Conservation (phyloP, 1,140 invertebrate species). For the Laodelphax striatellus region DNA sequence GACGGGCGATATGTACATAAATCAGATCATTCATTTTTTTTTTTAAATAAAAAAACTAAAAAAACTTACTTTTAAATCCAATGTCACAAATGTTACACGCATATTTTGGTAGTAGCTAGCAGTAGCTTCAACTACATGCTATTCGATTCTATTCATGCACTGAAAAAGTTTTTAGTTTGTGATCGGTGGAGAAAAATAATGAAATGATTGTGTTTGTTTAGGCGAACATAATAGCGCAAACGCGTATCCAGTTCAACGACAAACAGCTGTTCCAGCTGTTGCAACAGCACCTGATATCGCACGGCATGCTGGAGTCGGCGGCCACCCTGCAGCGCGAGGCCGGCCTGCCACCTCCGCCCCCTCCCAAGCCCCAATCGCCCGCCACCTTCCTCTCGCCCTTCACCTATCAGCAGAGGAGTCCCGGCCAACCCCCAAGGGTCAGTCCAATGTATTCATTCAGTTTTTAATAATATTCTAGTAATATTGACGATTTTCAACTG, state of each 20-base stretch:
- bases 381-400: constrained; percentile 38
- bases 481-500: too few species aligned
- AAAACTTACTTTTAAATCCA: too few species aligned
- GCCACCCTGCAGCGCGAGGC: constrained; percentile 64
- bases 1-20: too few species aligned
- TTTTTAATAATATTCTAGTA: too few species aligned
- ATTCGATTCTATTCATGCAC: too few species aligned
- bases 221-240: constrained; percentile 92
- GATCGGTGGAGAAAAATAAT: too few species aligned
- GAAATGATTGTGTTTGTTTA: constrained; percentile 27
- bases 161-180: too few species aligned
- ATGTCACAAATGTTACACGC: too few species aligned
- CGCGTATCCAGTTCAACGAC: constrained; percentile 86
- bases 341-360: constrained; percentile 37
- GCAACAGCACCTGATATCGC: constrained; percentile 69
- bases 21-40: too few species aligned
- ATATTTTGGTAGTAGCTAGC: too few species aligned
- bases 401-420: constrained; percentile 34
- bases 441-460: not conserved
- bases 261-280: constrained; percentile 87
- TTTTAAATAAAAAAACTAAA: too few species aligned
- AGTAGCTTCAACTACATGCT: too few species aligned
- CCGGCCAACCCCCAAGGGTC: constrained; percentile 17
- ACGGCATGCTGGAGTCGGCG: constrained; percentile 64
- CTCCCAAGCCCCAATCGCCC: constrained; percentile 35